phyloP scores from a whole-genome alignment of 2,888 invertebrate genomes.

The Acleris laterana region DNA sequence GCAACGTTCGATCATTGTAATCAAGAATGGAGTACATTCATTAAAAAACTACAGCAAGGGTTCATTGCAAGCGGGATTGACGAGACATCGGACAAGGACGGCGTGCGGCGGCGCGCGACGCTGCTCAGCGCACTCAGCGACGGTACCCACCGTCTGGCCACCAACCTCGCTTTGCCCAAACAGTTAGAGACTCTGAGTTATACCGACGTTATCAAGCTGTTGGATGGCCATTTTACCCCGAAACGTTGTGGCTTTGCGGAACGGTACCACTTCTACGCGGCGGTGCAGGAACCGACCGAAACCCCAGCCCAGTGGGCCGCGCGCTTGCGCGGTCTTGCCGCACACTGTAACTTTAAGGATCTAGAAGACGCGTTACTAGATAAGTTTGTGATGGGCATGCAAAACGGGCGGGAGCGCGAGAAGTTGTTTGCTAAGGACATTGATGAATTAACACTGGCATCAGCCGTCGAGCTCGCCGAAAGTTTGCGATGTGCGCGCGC shows the following conservation, averaged over 20 bases:
- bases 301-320: conserved; percentile 30
- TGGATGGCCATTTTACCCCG: conserved; percentile 28
- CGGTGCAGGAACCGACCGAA: conserved; percentile 14
- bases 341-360: conserved; percentile 28
- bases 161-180: conserved; percentile 19
- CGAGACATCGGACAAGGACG: conserved; percentile 9
- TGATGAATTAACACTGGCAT: conserved; percentile 12
- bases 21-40: conserved; percentile 8
- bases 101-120: conserved; percentile 2
- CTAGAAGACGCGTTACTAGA: conserved; percentile 26
- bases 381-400: conserved; percentile 32
- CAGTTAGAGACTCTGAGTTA: conserved; percentile 10
- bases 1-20: background rate
- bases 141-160: conserved; percentile 23
- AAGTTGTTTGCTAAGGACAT: conserved; percentile 26
- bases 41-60: conserved; percentile 5
- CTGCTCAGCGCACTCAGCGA: conserved; percentile 13
- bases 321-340: conserved; percentile 29
- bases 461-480: too few relatives aligned
- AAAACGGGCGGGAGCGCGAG: conserved; percentile 26
- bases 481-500: too few relatives aligned
- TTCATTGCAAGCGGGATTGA: conserved; percentile 10
- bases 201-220: conserved; percentile 7
- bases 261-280: conserved; percentile 20
- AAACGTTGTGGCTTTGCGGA: conserved; percentile 36